Conservation (phyloP, 1,140 invertebrate species). For the Rhagoletis pomonella region DNA sequence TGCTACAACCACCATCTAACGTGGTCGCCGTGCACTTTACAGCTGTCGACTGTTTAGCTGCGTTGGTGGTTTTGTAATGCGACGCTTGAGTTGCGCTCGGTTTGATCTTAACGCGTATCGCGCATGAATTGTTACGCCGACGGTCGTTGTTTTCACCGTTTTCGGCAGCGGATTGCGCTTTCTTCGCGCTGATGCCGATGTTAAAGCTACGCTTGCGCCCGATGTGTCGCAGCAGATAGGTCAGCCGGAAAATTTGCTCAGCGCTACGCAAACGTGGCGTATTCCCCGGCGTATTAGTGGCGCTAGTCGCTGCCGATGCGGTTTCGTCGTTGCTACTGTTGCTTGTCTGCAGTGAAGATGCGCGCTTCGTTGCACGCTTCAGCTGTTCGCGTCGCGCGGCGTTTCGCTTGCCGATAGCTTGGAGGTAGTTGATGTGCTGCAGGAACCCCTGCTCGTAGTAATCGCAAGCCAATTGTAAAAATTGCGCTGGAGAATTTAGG, state of each 20-base stretch:
- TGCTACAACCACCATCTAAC: conserved; percentile 44
- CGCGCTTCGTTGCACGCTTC: neutral
- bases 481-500: conserved; percentile 60
- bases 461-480: conserved; percentile 68
- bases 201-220: conserved; percentile 43
- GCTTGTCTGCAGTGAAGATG: neutral
- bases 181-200: neutral
- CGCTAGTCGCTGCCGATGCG: conserved; percentile 54
- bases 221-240: neutral
- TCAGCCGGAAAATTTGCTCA: neutral
- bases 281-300: neutral
- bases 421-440: conserved; percentile 67
- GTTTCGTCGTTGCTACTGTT: conserved; percentile 40
- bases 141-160: conserved; percentile 27
- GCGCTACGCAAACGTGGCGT: conserved; percentile 54
- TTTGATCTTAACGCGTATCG: conserved; percentile 56
- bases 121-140: conserved; percentile 5
- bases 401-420: conserved; percentile 69
- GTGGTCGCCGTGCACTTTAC: neutral
- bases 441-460: conserved; percentile 69
- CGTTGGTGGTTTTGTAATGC: neutral
- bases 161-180: neutral
- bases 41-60: neutral
- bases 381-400: neutral
- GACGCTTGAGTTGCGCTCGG: neutral